Evolutionary conservation across 2,888 invertebrate genomes (phyloP).

Genomic region (Isotomurus palustris): DNA sequence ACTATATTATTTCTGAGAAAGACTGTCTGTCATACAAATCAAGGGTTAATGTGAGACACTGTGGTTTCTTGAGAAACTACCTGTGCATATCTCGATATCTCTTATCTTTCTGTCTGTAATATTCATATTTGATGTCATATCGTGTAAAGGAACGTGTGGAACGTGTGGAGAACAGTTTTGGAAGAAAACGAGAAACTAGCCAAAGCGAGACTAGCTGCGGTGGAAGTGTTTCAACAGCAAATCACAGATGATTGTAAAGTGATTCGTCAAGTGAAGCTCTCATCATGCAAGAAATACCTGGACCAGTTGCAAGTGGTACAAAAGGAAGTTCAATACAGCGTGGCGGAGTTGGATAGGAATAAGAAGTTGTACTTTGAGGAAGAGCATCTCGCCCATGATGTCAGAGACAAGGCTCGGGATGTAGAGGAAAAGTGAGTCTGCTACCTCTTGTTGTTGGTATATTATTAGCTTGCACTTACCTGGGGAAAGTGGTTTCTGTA

Average conservation of each 20-base stretch:
- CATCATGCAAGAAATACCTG: slow-evolving; percentile 74
- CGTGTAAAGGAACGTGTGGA: slow-evolving; percentile 88
- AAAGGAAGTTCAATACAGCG: slow-evolving; percentile 80
- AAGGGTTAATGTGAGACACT: no score
- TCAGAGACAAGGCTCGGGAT: slow-evolving; percentile 87
- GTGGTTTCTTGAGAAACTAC: no score
- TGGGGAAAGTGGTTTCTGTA: no score
- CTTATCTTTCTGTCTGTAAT: neutral
- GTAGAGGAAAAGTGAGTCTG: slow-evolving; percentile 89
- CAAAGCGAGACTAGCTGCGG: slow-evolving; percentile 81
- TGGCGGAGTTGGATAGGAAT: slow-evolving; percentile 85
- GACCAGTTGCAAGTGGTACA: slow-evolving; percentile 80
- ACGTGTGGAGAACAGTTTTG: slow-evolving; percentile 92
- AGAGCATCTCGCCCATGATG: slow-evolving; percentile 92
- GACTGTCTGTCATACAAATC: neutral
- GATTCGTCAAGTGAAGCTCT: slow-evolving; percentile 75
- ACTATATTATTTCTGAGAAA: neutral
- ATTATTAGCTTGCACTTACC: no score
- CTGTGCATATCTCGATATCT: no score
- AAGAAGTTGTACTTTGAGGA: slow-evolving; percentile 94
- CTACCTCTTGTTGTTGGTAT: no score
- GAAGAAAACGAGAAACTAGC: slow-evolving; percentile 94
- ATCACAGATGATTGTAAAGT: slow-evolving; percentile 89
- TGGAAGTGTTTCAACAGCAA: slow-evolving; percentile 91
- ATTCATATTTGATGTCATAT: no score